Evolutionary conservation across 2,113 vertebrate species (phyloP).

Genomic region (Dryoscopus gambensis): DNA sequence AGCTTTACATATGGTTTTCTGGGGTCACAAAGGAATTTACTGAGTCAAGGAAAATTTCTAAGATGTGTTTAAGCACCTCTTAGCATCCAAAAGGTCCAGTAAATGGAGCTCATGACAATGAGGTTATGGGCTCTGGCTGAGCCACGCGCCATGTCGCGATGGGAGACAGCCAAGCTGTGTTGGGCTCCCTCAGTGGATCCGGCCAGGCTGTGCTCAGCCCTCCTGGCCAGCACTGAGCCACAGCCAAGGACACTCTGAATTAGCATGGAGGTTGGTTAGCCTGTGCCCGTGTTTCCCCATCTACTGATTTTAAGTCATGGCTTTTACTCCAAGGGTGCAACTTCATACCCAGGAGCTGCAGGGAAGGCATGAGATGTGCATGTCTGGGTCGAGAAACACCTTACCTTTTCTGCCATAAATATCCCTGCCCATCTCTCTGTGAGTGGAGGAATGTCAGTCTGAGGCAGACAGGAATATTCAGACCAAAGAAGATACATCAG

Average conservation of each 20-base stretch:
- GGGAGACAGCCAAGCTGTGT: not conserved
- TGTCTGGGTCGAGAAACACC: not conserved
- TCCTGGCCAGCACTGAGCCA: not conserved
- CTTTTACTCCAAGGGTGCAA: not conserved
- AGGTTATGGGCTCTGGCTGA: not conserved
- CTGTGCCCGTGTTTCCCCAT: not conserved
- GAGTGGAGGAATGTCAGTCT: not conserved
- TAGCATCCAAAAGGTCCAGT: not conserved
- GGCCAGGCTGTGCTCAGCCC: not conserved
- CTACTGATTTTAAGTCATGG: not conserved
- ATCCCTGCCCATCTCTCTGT: not conserved
- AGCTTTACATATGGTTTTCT: not conserved
- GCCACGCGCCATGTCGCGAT: fast-evolving
- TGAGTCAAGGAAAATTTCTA: not conserved
- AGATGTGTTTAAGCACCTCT: not conserved
- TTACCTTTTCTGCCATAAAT: not conserved
- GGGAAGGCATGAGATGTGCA: not conserved
- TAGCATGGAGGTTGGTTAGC: not conserved
- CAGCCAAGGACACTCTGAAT: not conserved
- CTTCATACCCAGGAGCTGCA: not conserved
- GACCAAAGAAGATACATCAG: not conserved
- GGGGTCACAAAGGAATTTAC: not conserved
- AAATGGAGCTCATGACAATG: not conserved
- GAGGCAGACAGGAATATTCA: not conserved
- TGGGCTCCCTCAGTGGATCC: not conserved